These are phyloP conservation scores for Anoura caudifer DNA, from an alignment of 2,113 vertebrate species.

Conservation along the genomic window DNA sequence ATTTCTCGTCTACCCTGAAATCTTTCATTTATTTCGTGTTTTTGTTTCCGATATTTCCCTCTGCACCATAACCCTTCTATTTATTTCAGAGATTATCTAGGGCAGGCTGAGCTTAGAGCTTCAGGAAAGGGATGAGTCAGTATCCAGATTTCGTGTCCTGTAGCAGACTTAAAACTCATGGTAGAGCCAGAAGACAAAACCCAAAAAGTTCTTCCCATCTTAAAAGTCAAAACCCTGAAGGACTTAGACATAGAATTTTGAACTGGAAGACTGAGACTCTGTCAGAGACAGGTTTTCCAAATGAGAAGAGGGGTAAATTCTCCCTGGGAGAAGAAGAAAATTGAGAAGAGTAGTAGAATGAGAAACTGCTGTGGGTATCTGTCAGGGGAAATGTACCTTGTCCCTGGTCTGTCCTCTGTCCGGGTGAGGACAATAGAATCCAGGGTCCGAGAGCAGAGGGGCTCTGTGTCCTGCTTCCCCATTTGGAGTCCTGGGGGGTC, in stretches of 20 bases:
- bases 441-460: background rate
- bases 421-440: background rate
- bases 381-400: background rate
- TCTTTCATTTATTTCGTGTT: background rate
- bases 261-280: background rate
- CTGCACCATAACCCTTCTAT: background rate
- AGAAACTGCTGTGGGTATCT: background rate
- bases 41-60: background rate
- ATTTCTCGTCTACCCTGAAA: background rate
- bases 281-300: background rate
- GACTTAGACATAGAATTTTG: constrained; percentile 3
- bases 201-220: background rate
- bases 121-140: background rate
- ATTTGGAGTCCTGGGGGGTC: background rate
- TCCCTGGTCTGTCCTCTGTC: background rate
- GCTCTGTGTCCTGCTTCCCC: background rate
- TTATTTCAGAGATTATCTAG: constrained; percentile 6
- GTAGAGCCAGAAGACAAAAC: background rate
- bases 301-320: background rate
- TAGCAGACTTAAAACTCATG: background rate
- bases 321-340: background rate
- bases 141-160: constrained; percentile 13
- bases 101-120: background rate
- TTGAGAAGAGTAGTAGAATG: background rate
- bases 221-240: constrained; percentile 22